Evolutionary conservation across 2,888 invertebrate genomes (phyloP), one percentile per base, ranked within the genome.

Genomic region (Geophilus truncorum): DNA sequence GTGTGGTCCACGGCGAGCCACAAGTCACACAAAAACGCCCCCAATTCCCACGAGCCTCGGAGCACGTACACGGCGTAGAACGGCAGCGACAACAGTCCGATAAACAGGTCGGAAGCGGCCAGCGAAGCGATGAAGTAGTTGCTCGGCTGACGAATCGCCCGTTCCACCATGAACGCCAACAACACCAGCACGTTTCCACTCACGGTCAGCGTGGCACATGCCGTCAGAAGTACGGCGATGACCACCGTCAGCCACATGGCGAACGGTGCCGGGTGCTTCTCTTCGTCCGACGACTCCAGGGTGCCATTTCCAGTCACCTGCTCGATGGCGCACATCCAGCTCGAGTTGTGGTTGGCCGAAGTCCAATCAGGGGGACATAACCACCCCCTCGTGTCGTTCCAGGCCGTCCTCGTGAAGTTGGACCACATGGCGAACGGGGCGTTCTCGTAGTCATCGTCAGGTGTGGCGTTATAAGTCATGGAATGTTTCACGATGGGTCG

Each of bases 1-100:
- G 98, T 98, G 89, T 99, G 99, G 89, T 99, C 99, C 79, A 98
- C 94, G 0, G 98, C 97, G 7, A 99, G 91, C 99, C 99, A 99
- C 80, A 99, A 90, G 88, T 99, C 98, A 87, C 98, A 99, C 7
- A 98, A 90, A 82, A 98, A 90, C 30, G 96, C 95, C 15, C 99
- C 98, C 83, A 99, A 90, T 86, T 97, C 94, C 99, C 99, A 99
- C 86, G 94, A 94, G 80, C 96, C 97, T 90, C 95, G 94, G 83
- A 99, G 90, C 80, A 98, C 94, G 89, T 99, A 98, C 83, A 97
- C 94, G 30, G 98, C 97, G 89, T 96, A 99, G 89, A 99, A 97
- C 80, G 99, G 98, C 93, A 99, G 96, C 32, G 98, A 98, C 82
- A 98, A 93, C 78, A 97, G 94, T 85, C 99, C 99, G 87, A 99